A percentile compares a stretch with the other conserved stretches of the same genome.
Evolutionary conservation across 1,140 invertebrate species (phyloP).

Genomic region (Meloidogyne exigua): DNA sequence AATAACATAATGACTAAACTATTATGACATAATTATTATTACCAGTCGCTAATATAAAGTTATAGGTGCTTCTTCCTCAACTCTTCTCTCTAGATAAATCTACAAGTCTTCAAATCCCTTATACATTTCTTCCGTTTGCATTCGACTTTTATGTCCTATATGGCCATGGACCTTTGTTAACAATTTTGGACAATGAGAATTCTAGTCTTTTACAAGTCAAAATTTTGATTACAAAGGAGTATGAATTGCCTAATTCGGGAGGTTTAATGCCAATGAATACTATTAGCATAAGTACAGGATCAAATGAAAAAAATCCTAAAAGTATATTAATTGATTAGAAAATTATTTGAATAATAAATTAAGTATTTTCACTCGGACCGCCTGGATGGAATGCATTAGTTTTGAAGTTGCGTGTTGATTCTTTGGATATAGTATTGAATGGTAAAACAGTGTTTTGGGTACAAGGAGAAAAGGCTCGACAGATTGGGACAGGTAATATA

Average conservation of each 20-base stretch:
- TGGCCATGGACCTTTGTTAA: conserved; percentile 22
- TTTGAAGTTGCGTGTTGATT: conserved; percentile 50
- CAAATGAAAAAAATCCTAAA: background rate
- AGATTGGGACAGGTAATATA: conserved; percentile 50
- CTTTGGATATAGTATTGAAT: conserved; percentile 59
- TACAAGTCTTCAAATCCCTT: conserved; percentile 51
- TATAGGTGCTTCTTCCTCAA: conserved; percentile 52
- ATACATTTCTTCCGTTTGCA: conserved; percentile 60
- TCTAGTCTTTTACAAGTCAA: conserved; percentile 20
- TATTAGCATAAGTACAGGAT: background rate
- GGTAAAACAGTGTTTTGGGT: conserved; percentile 59
- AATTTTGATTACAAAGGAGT: background rate
- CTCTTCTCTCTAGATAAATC: conserved; percentile 44
- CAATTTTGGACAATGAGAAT: conserved; percentile 30
- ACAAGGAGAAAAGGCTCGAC: conserved; percentile 54
- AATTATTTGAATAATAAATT: background rate
- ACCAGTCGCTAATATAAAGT: no score
- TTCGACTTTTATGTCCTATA: conserved; percentile 56
- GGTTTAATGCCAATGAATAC: background rate
- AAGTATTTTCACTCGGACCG: background rate
- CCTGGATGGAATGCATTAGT: conserved; percentile 55
- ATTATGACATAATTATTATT: no score
- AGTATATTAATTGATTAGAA: background rate
- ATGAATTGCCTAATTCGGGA: background rate
- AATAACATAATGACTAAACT: no score